Base-by-base conservation (phyloP, 2,888 invertebrate species). In the Meganola albula region DNA sequence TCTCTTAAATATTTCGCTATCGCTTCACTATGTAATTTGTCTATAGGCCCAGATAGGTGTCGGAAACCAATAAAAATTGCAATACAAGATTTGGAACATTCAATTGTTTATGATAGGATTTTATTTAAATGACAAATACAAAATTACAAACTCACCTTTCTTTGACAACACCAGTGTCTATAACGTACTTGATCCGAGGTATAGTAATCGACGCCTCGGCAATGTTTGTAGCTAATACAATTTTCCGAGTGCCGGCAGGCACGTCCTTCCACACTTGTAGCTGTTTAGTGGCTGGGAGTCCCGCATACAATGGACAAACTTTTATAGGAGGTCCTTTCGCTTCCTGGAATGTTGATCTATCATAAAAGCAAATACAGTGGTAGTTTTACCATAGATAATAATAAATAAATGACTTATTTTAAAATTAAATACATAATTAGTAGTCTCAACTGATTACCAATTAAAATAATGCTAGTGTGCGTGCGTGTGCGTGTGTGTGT, bases 201-300 rank as follows among this genome's bases (percentile, higher is more conserved):
- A 99, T 98, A 0, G 99, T 99, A 13, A 99, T 90, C 2, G 98
- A 99, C 0, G 99, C 97, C 84, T 99, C 99, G 0, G 99, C 99
- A 45, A 99, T 95, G 73, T 99, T 99, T 14, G 99, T 99, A 4
- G 98, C 93, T 27, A 99, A 87, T 13, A 99, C 92, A 12, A 99
- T 91, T 85, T 99, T 99, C 31, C 99, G 88, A 10, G 90, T 90
- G 37, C 92, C 92, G 2, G 88, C 76, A 2, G 93, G 91, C 1
- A 92, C 88, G 0, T 90, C 88, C 38, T 90, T 87, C 87, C 98
- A 98, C 10, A 95, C 96, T 63, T 92, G 92, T 62, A 97, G 84
- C 78, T 98, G 97, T 56, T 95, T 95, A 10, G 90, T 86, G 22
- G 94, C 91, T 0, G 97, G 93, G 34, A 99, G 84, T 41, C 97